Evolutionary conservation across 2,113 vertebrate genomes (phyloP).

Genomic region (Gobius niger): DNA sequence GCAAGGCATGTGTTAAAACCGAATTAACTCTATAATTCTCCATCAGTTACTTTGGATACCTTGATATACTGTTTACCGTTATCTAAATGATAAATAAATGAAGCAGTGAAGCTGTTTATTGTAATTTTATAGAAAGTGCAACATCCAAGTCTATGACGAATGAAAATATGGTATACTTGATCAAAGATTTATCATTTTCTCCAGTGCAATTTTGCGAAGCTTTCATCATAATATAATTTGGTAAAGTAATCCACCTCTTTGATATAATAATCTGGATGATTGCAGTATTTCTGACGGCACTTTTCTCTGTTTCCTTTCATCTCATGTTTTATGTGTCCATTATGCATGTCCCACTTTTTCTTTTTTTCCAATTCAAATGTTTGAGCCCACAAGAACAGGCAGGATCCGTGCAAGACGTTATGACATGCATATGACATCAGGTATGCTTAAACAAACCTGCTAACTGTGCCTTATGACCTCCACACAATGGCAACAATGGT

Average conservation of each 20-base stretch:
- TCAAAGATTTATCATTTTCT: no score
- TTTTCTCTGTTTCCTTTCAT: constrained; percentile 1
- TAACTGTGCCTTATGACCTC: constrained; percentile 16
- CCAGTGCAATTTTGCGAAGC: no score
- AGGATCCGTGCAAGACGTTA: constrained; percentile 36
- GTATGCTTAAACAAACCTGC: constrained; percentile 33
- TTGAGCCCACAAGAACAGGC: constrained; percentile 43
- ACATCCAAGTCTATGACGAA: no score
- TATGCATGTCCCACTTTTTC: constrained; percentile 3
- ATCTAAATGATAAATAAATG: no score
- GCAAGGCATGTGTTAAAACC: no score
- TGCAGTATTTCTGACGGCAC: not conserved
- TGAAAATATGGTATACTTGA: no score
- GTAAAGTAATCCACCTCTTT: not conserved
- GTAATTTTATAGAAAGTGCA: no score
- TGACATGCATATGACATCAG: constrained; percentile 36
- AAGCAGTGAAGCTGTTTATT: no score
- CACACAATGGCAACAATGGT: constrained; percentile 21
- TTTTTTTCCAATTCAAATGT: constrained; percentile 19
- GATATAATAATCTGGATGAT: not conserved
- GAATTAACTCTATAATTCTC: no score
- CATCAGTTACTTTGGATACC: no score
- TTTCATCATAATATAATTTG: not conserved
- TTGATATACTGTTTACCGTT: no score
- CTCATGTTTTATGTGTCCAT: not conserved